Evolutionary conservation across 2,113 vertebrate species (phyloP).

Genomic region (Misgurnus mizolepis): DNA sequence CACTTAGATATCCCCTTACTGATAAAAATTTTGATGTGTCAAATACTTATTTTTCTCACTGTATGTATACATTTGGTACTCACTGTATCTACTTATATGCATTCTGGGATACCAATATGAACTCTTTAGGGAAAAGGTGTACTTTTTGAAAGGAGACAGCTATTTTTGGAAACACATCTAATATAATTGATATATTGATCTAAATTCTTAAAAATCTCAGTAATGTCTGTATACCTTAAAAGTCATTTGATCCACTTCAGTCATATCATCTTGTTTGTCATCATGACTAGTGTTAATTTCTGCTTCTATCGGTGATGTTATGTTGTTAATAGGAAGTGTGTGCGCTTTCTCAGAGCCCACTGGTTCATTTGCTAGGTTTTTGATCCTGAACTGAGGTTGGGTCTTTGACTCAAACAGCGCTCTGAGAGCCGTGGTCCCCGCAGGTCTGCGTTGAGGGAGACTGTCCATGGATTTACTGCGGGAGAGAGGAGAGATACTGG

Average conservation of each 20-base stretch:
- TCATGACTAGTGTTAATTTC: conserved; percentile 36
- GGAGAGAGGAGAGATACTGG: not conserved
- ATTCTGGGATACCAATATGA: too few relatives aligned
- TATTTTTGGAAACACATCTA: too few relatives aligned
- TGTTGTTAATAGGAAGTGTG: not conserved
- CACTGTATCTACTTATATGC: too few relatives aligned
- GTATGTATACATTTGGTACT: too few relatives aligned
- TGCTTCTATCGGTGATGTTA: conserved; percentile 1
- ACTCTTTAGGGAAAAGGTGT: too few relatives aligned
- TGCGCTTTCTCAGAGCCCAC: not conserved
- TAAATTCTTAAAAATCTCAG: not conserved
- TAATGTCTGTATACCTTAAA: conserved; percentile 23
- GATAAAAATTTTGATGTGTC: too few relatives aligned
- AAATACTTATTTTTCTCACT: too few relatives aligned
- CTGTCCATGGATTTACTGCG: conserved; percentile 66
- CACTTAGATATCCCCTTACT: too few relatives aligned
- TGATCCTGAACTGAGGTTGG: conserved; percentile 26
- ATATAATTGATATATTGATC: too few relatives aligned
- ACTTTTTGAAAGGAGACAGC: too few relatives aligned
- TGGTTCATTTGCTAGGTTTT: not conserved
- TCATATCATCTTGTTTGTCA: not conserved
- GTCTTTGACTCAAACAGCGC: conserved; percentile 67
- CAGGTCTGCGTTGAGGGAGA: conserved; percentile 40
- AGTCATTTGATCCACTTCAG: conserved; percentile 20
- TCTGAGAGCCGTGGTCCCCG: conserved; percentile 60